A percentile compares a stretch with the other conserved stretches of the same genome.
phyloP scores from a whole-genome alignment of 2,888 invertebrate species.

The Rhagium mordax region DNA sequence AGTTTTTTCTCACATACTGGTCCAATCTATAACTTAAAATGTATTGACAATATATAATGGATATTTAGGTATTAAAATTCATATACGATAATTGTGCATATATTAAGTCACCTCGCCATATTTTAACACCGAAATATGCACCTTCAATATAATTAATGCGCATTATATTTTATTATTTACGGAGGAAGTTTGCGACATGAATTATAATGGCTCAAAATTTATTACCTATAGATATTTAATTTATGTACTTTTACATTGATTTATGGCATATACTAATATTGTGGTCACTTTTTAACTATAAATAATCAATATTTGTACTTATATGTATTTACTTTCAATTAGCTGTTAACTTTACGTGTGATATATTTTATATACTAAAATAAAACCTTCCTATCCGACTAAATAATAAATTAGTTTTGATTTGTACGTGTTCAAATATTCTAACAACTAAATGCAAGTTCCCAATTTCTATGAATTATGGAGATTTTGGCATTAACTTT shows the following conservation, averaged over 20 bases:
- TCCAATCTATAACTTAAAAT: too few relatives aligned
- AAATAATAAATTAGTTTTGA: too few relatives aligned
- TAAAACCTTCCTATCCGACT: too few relatives aligned
- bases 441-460: too few relatives aligned
- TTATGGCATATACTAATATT: conserved; percentile 13
- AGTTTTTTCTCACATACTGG: too few relatives aligned
- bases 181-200: conserved; percentile 22
- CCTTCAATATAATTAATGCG: conserved; percentile 17
- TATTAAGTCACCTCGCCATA: not conserved
- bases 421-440: too few relatives aligned
- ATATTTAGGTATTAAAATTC: too few relatives aligned
- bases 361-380: too few relatives aligned
- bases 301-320: not conserved
- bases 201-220: conserved; percentile 23
- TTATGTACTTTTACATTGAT: conserved; percentile 27
- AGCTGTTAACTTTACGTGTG: too few relatives aligned
- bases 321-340: not conserved
- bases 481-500: too few relatives aligned
- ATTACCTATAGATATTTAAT: conserved; percentile 30
- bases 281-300: conserved; percentile 16
- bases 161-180: conserved; percentile 24
- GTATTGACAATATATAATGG: too few relatives aligned
- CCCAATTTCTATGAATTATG: too few relatives aligned
- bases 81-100: not conserved
- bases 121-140: not conserved